Evolutionary conservation across 2,888 invertebrate genomes (phyloP).

Genomic region (Sympetrum striolatum): DNA sequence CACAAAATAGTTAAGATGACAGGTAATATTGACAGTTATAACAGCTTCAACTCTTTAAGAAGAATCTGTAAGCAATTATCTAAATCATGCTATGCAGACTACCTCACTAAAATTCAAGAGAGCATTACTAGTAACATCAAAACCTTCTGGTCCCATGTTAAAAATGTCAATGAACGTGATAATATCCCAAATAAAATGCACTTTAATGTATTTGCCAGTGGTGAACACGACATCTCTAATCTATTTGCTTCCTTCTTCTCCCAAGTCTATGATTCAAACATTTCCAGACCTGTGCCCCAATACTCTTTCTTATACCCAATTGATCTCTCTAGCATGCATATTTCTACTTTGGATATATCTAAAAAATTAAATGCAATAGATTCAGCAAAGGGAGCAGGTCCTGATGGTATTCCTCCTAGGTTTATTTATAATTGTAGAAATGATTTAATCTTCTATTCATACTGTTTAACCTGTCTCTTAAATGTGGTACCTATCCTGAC

Average conservation of each 20-base stretch:
- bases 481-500: neutral
- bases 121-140: no score
- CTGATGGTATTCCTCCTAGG: neutral
- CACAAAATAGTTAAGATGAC: no score
- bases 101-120: no score
- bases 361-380: neutral
- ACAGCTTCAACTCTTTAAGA: no score
- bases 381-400: neutral
- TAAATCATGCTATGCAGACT: no score
- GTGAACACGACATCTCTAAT: neutral
- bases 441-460: neutral
- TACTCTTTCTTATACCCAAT: neutral
- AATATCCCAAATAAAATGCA: no score
- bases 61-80: no score
- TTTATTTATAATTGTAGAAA: neutral
- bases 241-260: neutral
- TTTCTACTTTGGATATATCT: neutral
- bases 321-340: neutral
- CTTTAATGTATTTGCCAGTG: neutral
- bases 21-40: no score
- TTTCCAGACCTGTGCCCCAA: neutral
- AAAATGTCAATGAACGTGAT: no score
- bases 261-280: neutral
- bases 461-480: neutral
- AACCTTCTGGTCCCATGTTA: no score